phyloP scores from a whole-genome alignment of 1,140 invertebrate genomes.

The Solenopsis invicta region DNA sequence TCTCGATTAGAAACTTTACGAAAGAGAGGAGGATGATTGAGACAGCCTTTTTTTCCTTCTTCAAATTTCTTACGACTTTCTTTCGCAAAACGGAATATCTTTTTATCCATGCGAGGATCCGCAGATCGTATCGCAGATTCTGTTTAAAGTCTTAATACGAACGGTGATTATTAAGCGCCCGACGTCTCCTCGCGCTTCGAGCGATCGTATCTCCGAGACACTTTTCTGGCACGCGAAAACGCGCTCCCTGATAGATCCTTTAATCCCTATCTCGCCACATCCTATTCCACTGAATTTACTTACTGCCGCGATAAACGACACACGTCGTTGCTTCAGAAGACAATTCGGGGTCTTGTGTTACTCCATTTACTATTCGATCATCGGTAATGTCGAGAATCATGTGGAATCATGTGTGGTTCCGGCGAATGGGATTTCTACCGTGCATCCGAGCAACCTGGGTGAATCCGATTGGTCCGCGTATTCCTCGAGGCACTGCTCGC shows the following conservation, averaged over 20 bases:
- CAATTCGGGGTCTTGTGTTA: slow-evolving; percentile 52
- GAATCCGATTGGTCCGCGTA: slow-evolving; percentile 64
- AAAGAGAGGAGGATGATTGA: background rate
- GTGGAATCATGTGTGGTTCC: slow-evolving; percentile 41
- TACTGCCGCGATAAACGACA: slow-evolving; percentile 16
- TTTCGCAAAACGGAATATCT: background rate
- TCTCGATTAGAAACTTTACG: background rate
- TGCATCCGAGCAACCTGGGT: slow-evolving; percentile 35
- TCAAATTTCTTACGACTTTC: background rate
- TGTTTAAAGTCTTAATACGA: background rate
- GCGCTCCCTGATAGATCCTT: slow-evolving; percentile 10
- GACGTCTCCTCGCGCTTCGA: background rate
- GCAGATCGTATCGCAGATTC: background rate
- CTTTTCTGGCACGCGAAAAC: slow-evolving; percentile 27
- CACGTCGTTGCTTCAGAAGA: slow-evolving; percentile 33
- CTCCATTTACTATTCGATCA: slow-evolving; percentile 67
- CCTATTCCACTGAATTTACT: slow-evolving; percentile 35
- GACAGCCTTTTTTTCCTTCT: background rate
- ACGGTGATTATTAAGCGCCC: slow-evolving; percentile 2
- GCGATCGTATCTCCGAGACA: slow-evolving; percentile 2
- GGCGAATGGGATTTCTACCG: slow-evolving; percentile 58
- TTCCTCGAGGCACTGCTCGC: slow-evolving; percentile 47
- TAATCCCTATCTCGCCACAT: slow-evolving; percentile 28
- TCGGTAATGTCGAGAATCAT: slow-evolving; percentile 57
- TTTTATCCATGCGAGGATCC: background rate